These are phyloP conservation scores for Teleogryllus oceanicus DNA, from an alignment of 2,888 invertebrate species.

Conservation along the genomic window DNA sequence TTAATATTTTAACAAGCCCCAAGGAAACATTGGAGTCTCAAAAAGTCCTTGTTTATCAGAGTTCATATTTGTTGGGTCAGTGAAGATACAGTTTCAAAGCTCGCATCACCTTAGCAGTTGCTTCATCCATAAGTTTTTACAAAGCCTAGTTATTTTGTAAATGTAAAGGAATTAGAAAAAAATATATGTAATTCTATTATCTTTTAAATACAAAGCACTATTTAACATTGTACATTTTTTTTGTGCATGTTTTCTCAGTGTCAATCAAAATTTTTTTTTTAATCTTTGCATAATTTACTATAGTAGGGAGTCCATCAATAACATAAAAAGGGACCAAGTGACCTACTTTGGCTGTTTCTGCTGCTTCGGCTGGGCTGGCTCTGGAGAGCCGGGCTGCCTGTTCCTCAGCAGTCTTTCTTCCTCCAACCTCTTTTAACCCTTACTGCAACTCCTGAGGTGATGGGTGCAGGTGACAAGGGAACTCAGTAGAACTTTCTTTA, in stretches of 20 bases:
- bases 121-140: not conserved
- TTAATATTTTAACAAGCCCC: not conserved
- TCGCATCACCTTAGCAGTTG: slow-evolving; percentile 1
- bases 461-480: not conserved
- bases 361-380: not conserved
- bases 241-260: not conserved
- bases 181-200: slow-evolving; percentile 1
- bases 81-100: not conserved
- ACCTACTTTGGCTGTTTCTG: not conserved
- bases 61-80: not conserved
- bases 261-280: not conserved
- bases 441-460: slow-evolving; percentile 18
- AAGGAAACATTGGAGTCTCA: not conserved
- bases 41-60: not conserved
- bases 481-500: no score
- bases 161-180: not conserved
- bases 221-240: not conserved
- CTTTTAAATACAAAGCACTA: slow-evolving; percentile 18
- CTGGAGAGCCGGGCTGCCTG: not conserved
- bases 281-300: not conserved
- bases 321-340: not conserved
- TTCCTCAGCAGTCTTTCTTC: slow-evolving; percentile 5
- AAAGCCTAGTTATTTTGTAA: slow-evolving; percentile 1
- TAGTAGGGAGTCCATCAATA: not conserved
- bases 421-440: not conserved